Evolutionary conservation across 2,888 invertebrate species (phyloP).

Genomic region (Anthophora plumipes): DNA sequence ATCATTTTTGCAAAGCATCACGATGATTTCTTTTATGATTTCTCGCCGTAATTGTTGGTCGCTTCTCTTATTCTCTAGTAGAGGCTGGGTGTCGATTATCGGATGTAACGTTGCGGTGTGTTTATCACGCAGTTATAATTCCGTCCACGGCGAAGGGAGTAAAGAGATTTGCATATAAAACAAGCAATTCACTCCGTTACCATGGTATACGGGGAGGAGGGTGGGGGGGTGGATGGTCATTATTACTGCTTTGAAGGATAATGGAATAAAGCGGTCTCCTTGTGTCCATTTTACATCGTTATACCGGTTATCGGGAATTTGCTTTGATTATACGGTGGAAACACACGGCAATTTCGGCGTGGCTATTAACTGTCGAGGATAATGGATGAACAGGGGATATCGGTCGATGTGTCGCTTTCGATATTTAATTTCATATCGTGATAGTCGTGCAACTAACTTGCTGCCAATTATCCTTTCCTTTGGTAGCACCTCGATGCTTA

Average conservation of each 20-base stretch:
- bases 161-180: conserved; percentile 69
- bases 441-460: conserved; percentile 31
- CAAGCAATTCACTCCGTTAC: conserved; percentile 64
- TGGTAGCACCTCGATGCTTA: background rate
- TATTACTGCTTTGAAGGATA: conserved; percentile 62
- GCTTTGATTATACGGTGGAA: conserved; percentile 58
- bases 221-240: conserved; percentile 35
- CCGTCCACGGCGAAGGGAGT: conserved; percentile 49
- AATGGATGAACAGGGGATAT: conserved; percentile 37
- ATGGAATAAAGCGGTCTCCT: conserved; percentile 60
- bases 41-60: background rate
- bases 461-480: conserved; percentile 25
- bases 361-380: conserved; percentile 35
- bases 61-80: conserved; percentile 10
- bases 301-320: conserved; percentile 56
- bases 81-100: conserved; percentile 56
- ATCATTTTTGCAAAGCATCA: background rate
- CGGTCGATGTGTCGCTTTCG: conserved; percentile 21
- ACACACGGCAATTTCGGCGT: conserved; percentile 41
- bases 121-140: conserved; percentile 66
- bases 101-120: conserved; percentile 48
- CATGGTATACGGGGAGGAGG: conserved; percentile 3
- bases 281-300: conserved; percentile 63
- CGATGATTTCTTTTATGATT: conserved; percentile 29
- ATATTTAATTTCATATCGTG: conserved; percentile 48